These are phyloP conservation scores for Diloba caeruleocephala DNA, from an alignment of 2,888 invertebrate species.

Conservation along the genomic window DNA sequence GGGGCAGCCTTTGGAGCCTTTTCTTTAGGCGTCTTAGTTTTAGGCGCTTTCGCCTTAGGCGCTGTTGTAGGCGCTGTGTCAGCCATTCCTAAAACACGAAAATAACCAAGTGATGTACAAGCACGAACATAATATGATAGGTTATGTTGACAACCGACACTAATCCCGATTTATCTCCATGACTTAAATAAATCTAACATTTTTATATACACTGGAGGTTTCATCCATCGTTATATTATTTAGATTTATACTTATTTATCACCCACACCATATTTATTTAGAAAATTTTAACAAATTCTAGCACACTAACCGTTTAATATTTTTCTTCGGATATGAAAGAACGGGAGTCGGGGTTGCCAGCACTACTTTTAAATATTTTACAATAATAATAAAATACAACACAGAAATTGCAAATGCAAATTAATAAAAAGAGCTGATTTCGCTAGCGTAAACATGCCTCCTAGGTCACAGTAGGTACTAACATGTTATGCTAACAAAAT, in stretches of 20 bases:
- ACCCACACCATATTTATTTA: constrained; percentile 30
- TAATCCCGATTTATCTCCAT: constrained; percentile 74
- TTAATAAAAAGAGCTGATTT: no score
- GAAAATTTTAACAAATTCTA: constrained; percentile 58
- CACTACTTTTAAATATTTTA: background rate
- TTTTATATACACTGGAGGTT: constrained; percentile 34
- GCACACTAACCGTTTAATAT: constrained; percentile 81
- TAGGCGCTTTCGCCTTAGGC: constrained; percentile 87
- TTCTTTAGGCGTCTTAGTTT: constrained; percentile 89
- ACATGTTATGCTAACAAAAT: no score
- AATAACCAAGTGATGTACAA: constrained; percentile 46
- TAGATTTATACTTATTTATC: constrained; percentile 60
- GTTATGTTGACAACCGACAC: constrained; percentile 85
- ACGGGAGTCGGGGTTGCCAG: constrained; percentile 71
- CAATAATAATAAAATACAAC: no score
- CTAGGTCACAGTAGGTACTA: no score
- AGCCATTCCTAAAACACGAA: constrained; percentile 89
- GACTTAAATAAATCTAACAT: constrained; percentile 63
- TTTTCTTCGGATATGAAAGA: constrained; percentile 80
- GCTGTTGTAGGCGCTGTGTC: constrained; percentile 88
- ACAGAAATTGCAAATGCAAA: no score
- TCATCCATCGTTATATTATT: constrained; percentile 30
- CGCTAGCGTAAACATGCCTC: no score
- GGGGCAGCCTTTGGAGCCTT: constrained; percentile 88
- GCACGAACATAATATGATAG: constrained; percentile 59